Base-by-base conservation (phyloP, 1,140 invertebrate genomes). In the Drosophila miranda region DNA sequence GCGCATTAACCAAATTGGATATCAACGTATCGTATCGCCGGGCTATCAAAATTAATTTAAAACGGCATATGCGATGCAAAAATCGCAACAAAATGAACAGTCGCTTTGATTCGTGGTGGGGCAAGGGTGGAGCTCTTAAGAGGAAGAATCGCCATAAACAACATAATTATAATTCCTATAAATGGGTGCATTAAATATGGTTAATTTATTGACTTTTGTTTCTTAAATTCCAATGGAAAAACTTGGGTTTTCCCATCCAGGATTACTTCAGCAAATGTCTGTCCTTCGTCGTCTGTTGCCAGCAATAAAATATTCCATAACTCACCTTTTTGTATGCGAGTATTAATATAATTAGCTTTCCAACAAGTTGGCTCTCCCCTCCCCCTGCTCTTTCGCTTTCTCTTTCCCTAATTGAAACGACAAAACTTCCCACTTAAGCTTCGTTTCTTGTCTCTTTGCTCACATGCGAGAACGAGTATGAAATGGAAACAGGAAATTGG, bases 1-100 rank as follows among this genome's bases (percentile, higher is more conserved):
- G 75, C 78, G 86, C 78, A 87, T 87, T 87, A 87, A 82, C 57
- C 75, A 87, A 88, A 87, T 87, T 87, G 75, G 79, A 87, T 86
- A 86, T 43, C 66, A 42, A n/a, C 48, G 58, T 49, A 4, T 0
- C 23, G 23, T 23, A 23, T 26, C 23, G 4, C 5, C 4, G 60
- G 64, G 41, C 71, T 60, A 68, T 61, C 63, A 52, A 68, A 70
- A 78, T 71, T 86, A 70, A 84, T 70, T 78, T 80, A 50, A 56
- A 74, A 51, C 56, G 28, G 16, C 77, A 80, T 81, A 78, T 86
- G 74, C 19, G 41, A 30, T 6, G 55, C 30, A 41, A 46, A 51
- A 16, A 52, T 34, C 51, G 23, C 58, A 48, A 21, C 16, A 14
- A 59, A 45, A 51, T 34, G 21, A 45, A 16, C 8, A 41, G 51